Conservation (phyloP, 2,113 vertebrate genomes). For the Callocephalon fimbriatum region DNA sequence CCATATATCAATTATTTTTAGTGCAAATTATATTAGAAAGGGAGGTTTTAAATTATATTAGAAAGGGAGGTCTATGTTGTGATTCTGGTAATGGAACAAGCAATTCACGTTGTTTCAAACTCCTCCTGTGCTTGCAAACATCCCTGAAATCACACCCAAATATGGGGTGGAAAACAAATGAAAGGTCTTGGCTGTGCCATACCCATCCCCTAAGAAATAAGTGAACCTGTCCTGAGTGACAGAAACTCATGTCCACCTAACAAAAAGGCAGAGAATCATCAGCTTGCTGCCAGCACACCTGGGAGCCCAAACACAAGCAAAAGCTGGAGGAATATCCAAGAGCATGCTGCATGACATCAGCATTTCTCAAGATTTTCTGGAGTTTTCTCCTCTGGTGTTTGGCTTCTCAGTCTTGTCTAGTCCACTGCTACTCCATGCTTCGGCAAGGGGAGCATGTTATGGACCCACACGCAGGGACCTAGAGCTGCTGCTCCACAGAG, state of each 20-base stretch:
- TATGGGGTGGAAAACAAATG: rapidly evolving
- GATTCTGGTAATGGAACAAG: background rate
- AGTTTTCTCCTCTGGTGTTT: background rate
- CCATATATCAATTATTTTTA: background rate
- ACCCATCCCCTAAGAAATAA: rapidly evolving
- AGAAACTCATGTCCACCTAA: background rate
- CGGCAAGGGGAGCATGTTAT: rapidly evolving
- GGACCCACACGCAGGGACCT: rapidly evolving
- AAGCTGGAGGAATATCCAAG: background rate
- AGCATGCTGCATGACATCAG: rapidly evolving
- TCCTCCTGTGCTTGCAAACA: background rate
- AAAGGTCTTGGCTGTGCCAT: background rate
- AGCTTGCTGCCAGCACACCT: background rate
- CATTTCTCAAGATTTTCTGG: background rate
- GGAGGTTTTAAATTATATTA: background rate
- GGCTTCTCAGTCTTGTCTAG: background rate
- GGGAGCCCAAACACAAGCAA: background rate
- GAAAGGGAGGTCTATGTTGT: background rate
- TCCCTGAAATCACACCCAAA: background rate
- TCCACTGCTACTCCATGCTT: background rate
- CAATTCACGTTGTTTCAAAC: background rate
- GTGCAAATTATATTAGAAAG: background rate
- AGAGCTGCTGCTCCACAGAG: background rate
- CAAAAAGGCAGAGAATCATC: background rate
- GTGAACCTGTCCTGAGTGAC: background rate